Conservation (phyloP, 2,797 vertebrate species). For the Sphenopsis melanotis region DNA sequence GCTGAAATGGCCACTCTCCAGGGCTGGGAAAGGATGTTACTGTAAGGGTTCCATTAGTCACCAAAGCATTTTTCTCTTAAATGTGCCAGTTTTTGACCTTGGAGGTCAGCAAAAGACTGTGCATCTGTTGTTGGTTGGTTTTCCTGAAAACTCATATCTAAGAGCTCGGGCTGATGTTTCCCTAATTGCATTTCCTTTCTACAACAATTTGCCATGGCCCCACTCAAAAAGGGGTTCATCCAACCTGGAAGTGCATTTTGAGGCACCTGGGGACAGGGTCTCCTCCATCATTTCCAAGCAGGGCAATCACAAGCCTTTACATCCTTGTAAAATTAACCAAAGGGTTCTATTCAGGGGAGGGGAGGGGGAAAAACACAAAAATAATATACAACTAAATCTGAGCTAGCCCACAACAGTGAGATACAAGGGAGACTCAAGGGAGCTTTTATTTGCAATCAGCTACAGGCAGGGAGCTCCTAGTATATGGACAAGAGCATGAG, state of each 20-base stretch:
- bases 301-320: neutral
- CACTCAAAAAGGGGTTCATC: neutral
- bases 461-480: neutral
- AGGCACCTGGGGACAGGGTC: neutral
- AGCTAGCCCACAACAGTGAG: neutral
- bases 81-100: neutral
- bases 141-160: slow-evolving; percentile 3
- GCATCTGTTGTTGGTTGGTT: neutral
- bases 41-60: slow-evolving; percentile 31
- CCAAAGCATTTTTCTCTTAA: slow-evolving; percentile 1
- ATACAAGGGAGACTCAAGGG: neutral
- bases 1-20: neutral
- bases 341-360: neutral
- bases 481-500: neutral
- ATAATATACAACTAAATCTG: neutral
- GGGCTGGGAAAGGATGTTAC: neutral
- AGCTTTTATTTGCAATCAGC: neutral
- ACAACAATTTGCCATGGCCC: neutral
- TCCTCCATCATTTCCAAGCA: neutral
- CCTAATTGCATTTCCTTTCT: slow-evolving; percentile 17
- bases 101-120: neutral
- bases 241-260: neutral
- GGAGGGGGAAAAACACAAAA: accelerated
- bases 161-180: neutral
- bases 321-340: neutral